Conservation (phyloP, 1,140 invertebrate species). For the Diuraphis noxia region DNA sequence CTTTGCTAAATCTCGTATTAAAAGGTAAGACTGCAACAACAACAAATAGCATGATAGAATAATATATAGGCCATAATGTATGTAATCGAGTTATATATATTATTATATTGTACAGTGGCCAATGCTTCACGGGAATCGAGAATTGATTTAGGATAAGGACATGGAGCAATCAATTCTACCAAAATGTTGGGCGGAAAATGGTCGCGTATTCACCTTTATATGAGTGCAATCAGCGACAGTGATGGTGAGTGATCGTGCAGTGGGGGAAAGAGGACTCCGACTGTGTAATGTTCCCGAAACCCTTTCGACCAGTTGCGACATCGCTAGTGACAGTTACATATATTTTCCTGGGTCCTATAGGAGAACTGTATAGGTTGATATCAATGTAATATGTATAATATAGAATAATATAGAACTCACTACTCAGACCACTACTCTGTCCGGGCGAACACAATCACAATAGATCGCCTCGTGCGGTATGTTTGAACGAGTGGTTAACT, state of each 20-base stretch:
- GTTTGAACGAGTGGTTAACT: no score
- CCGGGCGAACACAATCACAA: background rate
- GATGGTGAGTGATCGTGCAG: background rate
- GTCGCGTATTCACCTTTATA: background rate
- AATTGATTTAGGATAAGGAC: background rate
- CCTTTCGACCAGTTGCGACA: background rate
- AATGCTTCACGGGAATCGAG: background rate
- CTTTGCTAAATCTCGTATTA: background rate
- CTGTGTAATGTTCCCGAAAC: no score
- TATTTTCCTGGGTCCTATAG: background rate
- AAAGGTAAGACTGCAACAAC: background rate
- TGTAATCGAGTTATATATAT: background rate
- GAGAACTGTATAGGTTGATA: background rate
- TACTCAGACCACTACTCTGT: no score
- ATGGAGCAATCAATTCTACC: background rate
- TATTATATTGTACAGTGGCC: background rate
- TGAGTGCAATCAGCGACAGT: background rate
- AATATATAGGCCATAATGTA: no score
- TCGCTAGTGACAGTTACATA: background rate
- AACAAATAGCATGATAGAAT: background rate
- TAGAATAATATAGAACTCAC: no score
- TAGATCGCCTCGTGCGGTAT: no score
- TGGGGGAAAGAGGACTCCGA: background rate
- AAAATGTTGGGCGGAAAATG: background rate
- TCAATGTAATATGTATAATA: background rate